Percentiles rank a stretch among this genome's conserved stretches.
Conservation (phyloP, 2,113 vertebrate species). For the Plectropomus leopardus region DNA sequence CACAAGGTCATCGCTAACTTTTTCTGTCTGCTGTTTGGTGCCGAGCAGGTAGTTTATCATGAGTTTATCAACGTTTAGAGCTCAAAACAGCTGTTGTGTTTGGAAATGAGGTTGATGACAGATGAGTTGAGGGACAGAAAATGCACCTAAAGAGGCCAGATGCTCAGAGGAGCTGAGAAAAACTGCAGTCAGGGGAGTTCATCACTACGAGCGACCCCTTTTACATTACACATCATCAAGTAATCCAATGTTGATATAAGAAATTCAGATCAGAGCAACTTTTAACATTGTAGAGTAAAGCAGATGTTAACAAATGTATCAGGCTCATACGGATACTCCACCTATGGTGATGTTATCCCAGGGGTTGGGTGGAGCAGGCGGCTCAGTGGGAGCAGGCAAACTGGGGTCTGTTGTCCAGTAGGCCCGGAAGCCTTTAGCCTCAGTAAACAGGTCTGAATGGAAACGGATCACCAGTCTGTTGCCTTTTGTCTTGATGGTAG, state of each 20-base stretch:
- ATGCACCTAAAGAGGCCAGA: not conserved
- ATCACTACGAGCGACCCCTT: not conserved
- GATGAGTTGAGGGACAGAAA: not conserved
- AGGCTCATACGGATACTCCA: conserved; percentile 41
- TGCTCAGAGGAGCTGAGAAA: not conserved
- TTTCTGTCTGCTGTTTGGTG: not conserved
- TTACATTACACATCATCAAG: not conserved
- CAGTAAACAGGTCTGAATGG: conserved; percentile 79
- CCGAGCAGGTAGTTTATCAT: not conserved
- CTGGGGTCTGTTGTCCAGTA: conserved; percentile 81
- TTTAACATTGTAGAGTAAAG: not conserved
- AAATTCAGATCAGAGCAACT: not conserved
- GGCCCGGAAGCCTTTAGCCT: conserved; percentile 84
- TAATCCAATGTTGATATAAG: not conserved
- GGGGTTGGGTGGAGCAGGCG: conserved; percentile 78
- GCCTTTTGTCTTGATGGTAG: conserved; percentile 67
- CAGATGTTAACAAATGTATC: not conserved
- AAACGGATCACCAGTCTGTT: conserved; percentile 81
- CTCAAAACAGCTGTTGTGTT: conserved; percentile 1
- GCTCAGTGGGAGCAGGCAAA: conserved; percentile 80
- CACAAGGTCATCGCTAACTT: not conserved
- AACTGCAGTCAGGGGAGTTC: not conserved
- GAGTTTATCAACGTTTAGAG: not conserved
- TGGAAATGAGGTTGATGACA: not conserved
- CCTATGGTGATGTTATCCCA: conserved; percentile 85